Evolutionary conservation across 2,797 vertebrate genomes (phyloP).

Genomic region (Cephalopachus bancanus): DNA sequence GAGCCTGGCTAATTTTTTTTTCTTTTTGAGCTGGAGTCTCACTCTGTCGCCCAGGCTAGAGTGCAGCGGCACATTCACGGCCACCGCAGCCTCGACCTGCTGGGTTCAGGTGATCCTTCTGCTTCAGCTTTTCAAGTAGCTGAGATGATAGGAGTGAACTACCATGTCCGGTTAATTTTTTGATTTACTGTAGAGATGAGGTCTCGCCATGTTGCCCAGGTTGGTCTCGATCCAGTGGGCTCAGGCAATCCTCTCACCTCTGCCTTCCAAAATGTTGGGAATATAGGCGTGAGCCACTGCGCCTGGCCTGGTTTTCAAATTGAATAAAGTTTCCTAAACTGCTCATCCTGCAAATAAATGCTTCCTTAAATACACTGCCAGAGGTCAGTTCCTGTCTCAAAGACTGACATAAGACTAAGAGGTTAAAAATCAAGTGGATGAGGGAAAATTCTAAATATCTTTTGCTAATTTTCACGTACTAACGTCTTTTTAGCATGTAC

Average conservation of each 20-base stretch:
- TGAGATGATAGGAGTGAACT: no score
- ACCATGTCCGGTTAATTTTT: not conserved
- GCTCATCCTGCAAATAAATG: not conserved
- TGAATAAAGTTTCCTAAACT: conserved; percentile 3
- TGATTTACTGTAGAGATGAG: not conserved
- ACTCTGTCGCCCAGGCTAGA: no score
- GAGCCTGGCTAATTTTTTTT: not conserved
- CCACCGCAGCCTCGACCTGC: no score
- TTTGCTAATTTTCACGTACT: not conserved
- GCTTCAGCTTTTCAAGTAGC: no score
- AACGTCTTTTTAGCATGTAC: not conserved
- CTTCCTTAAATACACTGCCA: not conserved
- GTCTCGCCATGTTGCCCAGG: not conserved
- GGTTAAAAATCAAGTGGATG: not conserved
- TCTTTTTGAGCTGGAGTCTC: no score
- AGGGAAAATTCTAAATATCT: not conserved
- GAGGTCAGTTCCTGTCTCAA: not conserved
- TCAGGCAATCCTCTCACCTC: not conserved
- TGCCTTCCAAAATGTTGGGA: not conserved
- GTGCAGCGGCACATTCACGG: no score
- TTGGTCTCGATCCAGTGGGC: not conserved
- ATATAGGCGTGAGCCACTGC: not conserved
- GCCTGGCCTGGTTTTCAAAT: not conserved
- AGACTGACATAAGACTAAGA: not conserved
- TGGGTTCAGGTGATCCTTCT: no score